phyloP scores from a whole-genome alignment of 2,797 vertebrate species.

The Paguma larvata region DNA sequence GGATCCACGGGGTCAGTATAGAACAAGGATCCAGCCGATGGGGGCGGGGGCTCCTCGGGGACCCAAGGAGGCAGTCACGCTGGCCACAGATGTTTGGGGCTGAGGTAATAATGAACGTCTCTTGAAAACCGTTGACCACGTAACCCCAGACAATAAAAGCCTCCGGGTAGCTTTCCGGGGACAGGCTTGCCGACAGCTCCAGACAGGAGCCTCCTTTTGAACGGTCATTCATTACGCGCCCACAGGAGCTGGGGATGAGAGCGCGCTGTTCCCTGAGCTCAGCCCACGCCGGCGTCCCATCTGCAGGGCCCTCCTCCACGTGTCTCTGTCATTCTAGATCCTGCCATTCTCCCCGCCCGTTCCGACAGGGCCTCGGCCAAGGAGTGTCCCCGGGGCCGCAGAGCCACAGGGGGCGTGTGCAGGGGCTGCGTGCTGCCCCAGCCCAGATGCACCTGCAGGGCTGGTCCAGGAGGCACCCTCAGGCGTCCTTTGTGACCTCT shows the following conservation, averaged over 20 bases:
- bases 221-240: not conserved
- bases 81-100: slow-evolving; percentile 47
- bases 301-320: fast-evolving
- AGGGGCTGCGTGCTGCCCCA: fast-evolving
- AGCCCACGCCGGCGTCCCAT: not conserved
- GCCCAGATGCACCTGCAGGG: not conserved
- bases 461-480: not conserved
- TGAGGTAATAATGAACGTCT: not conserved
- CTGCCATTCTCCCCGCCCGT: fast-evolving
- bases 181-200: not conserved
- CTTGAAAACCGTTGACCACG: slow-evolving; percentile 50
- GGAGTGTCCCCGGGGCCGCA: fast-evolving
- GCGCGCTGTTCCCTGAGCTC: not conserved
- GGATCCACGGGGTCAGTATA: fast-evolving
- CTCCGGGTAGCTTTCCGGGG: not conserved
- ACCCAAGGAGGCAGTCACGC: fast-evolving
- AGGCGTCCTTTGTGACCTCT: not conserved
- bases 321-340: not conserved
- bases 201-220: not conserved
- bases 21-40: fast-evolving
- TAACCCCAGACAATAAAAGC: not conserved
- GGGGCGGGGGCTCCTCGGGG: not conserved
- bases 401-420: fast-evolving
- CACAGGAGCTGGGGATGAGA: not conserved
- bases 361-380: not conserved